Evolutionary conservation across 2,797 vertebrate species (phyloP).

Genomic region (Premnoplex brunnescens): DNA sequence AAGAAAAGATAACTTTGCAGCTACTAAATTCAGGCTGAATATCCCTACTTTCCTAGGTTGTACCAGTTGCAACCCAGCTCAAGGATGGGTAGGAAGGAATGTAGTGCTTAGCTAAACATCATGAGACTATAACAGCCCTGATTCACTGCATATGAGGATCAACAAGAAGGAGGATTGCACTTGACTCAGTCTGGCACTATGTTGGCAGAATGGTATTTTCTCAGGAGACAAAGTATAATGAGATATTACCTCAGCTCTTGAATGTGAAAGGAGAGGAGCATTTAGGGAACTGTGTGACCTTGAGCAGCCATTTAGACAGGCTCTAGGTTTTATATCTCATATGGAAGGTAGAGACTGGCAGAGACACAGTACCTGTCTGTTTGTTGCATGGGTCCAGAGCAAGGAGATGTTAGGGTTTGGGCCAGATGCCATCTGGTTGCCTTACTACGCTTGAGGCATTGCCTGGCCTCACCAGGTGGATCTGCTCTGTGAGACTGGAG

Average conservation of each 20-base stretch:
- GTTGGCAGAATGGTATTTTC: background rate
- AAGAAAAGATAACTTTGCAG: background rate
- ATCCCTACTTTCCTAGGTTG: background rate
- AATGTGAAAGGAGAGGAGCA: background rate
- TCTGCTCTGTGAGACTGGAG: background rate
- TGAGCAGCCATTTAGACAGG: background rate
- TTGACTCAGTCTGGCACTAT: background rate
- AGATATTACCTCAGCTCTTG: background rate
- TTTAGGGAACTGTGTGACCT: background rate
- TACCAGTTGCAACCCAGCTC: background rate
- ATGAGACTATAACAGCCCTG: background rate
- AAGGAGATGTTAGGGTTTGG: background rate
- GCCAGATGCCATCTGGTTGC: background rate
- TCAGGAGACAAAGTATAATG: background rate
- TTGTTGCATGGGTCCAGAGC: background rate
- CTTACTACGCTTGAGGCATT: background rate
- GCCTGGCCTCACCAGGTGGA: background rate
- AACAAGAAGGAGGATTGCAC: background rate
- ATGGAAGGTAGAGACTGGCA: background rate
- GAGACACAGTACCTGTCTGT: rapidly evolving
- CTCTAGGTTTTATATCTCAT: background rate
- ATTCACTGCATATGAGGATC: background rate
- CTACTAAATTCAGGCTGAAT: background rate
- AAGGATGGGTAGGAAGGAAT: background rate
- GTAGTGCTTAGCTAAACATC: background rate